Conservation (phyloP, 2,113 vertebrate species). For the Syngnathoides biaculeatus region DNA sequence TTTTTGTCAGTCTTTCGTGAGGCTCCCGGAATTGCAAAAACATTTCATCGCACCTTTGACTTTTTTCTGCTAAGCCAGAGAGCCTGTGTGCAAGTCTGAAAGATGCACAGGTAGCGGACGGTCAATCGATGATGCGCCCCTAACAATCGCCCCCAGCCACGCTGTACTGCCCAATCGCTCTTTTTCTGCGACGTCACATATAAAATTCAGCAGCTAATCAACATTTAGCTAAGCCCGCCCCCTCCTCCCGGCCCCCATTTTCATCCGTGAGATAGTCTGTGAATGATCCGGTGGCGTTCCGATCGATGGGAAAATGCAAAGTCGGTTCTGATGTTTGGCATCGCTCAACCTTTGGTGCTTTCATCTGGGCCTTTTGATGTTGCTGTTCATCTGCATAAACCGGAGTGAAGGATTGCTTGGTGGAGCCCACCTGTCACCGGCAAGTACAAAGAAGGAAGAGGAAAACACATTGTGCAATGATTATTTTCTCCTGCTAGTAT, state of each 20-base stretch:
- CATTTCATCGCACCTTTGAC: conserved; percentile 63
- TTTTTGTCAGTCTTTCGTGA: background rate
- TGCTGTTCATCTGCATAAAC: conserved; percentile 58
- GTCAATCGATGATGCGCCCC: conserved; percentile 25
- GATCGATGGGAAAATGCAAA: conserved; percentile 72
- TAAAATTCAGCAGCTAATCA: conserved; percentile 68
- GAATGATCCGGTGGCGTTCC: conserved; percentile 52
- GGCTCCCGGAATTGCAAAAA: conserved; percentile 32
- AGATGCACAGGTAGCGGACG: conserved; percentile 44
- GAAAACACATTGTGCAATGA: background rate
- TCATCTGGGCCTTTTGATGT: conserved; percentile 73
- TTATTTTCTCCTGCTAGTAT: background rate
- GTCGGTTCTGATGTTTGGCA: conserved; percentile 63
- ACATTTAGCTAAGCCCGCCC: conserved; percentile 55
- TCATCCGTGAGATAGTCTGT: conserved; percentile 52
- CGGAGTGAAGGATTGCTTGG: conserved; percentile 33
- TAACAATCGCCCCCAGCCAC: conserved; percentile 20
- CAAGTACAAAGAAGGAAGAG: background rate
- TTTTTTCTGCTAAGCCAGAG: conserved; percentile 32
- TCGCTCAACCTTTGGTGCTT: conserved; percentile 67
- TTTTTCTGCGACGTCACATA: conserved; percentile 17
- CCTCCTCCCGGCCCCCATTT: conserved; percentile 22
- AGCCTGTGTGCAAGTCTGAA: conserved; percentile 4
- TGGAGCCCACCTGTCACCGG: conserved; percentile 52
- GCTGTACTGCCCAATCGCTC: background rate